A percentile compares a stretch with the other conserved stretches of the same genome.
These are phyloP conservation scores for Asarcornis scutulata DNA, from an alignment of 2,113 vertebrate species.

Conservation along the genomic window DNA sequence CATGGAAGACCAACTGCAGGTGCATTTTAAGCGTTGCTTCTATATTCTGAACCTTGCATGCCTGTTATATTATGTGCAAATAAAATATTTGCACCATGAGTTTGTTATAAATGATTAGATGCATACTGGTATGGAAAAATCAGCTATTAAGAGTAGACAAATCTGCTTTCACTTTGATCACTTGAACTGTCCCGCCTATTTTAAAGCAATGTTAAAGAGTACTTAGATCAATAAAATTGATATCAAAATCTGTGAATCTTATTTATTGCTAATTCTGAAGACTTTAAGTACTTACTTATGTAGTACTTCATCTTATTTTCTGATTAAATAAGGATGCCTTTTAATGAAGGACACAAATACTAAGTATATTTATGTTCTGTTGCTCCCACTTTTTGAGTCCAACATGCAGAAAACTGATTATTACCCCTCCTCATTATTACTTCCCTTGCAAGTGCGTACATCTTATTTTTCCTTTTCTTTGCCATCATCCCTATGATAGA, in stretches of 20 bases:
- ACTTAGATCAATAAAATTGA: background rate
- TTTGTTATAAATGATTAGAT: background rate
- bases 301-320: background rate
- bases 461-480: background rate
- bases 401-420: background rate
- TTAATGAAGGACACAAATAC: background rate
- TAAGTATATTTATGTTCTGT: background rate
- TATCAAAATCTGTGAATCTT: background rate
- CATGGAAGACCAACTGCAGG: background rate
- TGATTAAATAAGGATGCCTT: background rate
- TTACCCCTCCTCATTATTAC: background rate
- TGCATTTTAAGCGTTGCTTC: background rate
- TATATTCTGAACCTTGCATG: background rate
- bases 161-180: background rate
- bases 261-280: background rate
- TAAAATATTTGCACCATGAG: background rate
- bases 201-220: background rate
- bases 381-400: background rate
- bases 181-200: background rate
- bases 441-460: background rate
- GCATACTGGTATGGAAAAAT: background rate
- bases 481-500: background rate
- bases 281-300: background rate
- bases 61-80: background rate
- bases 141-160: background rate